A percentile compares a stretch with the other conserved stretches of the same genome.
Conservation (phyloP, 2,888 invertebrate species). For the Lycocerus yunnanus region DNA sequence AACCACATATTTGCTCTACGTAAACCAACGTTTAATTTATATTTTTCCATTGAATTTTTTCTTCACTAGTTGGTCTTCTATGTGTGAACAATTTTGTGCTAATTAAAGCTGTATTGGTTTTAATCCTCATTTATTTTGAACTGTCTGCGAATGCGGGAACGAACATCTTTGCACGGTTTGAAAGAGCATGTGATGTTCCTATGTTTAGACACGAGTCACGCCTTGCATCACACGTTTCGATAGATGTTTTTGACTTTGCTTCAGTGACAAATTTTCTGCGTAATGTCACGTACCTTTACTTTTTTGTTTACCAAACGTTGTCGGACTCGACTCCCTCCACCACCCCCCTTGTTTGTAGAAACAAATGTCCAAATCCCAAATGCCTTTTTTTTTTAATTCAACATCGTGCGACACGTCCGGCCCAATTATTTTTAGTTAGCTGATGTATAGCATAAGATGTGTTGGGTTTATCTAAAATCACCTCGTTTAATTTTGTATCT, state of each 20-base stretch:
- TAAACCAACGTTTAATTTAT: not conserved
- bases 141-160: constrained; percentile 32
- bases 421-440: constrained; percentile 27
- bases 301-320: constrained; percentile 4
- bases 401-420: constrained; percentile 20
- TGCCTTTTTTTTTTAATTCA: not conserved
- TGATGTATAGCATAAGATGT: constrained; percentile 24
- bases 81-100: not conserved
- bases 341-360: not conserved
- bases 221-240: constrained; percentile 27
- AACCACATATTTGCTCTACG: not conserved
- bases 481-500: constrained; percentile 30
- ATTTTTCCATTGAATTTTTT: not conserved
- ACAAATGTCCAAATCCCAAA: not conserved
- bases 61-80: too few species aligned
- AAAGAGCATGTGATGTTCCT: constrained; percentile 31
- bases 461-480: constrained; percentile 29
- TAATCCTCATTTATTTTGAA: constrained; percentile 27
- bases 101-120: constrained; percentile 17
- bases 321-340: not conserved
- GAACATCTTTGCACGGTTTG: constrained; percentile 25
- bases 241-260: constrained; percentile 18
- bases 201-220: constrained; percentile 30
- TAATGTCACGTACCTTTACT: constrained; percentile 5
- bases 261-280: not conserved